A percentile compares a stretch with the other conserved stretches of the same genome.
phyloP scores from a whole-genome alignment of 2,888 invertebrate species.

The Daptonema setosum region DNA sequence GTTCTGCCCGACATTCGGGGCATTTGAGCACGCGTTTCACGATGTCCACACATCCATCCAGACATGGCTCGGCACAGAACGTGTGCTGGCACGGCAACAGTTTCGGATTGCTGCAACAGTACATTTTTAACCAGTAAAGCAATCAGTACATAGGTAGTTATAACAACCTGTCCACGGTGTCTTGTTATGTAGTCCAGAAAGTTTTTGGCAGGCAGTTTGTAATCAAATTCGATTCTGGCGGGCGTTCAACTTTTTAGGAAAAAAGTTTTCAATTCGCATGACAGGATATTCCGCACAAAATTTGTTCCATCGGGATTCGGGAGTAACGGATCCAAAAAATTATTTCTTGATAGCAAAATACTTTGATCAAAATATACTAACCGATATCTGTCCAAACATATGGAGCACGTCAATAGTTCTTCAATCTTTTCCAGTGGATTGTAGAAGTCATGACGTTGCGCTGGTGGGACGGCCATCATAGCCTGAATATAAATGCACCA shows the following conservation, averaged over 20 bases:
- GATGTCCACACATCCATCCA: slow-evolving; percentile 84
- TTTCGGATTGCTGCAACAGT: slow-evolving; percentile 44
- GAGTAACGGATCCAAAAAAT: no score
- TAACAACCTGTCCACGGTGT: neutral
- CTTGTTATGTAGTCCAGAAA: no score
- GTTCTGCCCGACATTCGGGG: slow-evolving; percentile 40
- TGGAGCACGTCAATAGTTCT: slow-evolving; percentile 87
- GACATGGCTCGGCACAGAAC: slow-evolving; percentile 93
- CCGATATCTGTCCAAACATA: slow-evolving; percentile 76
- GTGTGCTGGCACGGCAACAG: slow-evolving; percentile 74
- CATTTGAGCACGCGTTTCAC: slow-evolving; percentile 47
- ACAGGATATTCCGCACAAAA: no score
- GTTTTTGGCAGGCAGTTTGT: no score
- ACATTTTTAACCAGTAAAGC: neutral
- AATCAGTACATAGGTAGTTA: neutral
- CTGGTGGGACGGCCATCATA: slow-evolving; percentile 4
- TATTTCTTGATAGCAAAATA: no score
- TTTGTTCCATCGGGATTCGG: no score
- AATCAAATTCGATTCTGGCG: no score
- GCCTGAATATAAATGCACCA: no score
- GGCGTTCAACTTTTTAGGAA: no score
- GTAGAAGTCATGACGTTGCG: slow-evolving; percentile 14
- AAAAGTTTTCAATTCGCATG: no score
- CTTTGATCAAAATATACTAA: neutral
- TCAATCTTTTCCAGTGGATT: slow-evolving; percentile 38